Evolutionary conservation across 2,113 vertebrate genomes (phyloP).

Genomic region (Hydrochoerus hydrochaeris): DNA sequence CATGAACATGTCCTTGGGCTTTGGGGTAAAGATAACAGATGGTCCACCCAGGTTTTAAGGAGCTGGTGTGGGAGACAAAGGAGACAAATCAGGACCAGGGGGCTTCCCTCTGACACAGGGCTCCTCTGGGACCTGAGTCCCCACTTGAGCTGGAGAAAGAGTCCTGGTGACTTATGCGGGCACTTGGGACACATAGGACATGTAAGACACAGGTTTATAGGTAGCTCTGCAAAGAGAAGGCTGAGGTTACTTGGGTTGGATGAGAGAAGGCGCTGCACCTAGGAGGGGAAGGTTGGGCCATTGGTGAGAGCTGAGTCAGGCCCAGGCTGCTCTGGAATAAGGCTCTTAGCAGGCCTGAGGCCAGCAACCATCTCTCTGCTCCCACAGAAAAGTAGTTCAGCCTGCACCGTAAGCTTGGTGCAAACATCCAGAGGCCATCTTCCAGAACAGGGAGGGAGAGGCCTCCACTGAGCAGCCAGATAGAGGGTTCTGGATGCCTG

Average conservation of each 20-base stretch:
- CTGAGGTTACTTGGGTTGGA: background rate
- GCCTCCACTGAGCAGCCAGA: accelerated
- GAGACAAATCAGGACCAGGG: background rate
- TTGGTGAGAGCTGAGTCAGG: accelerated
- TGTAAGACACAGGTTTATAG: too few relatives aligned
- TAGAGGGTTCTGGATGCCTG: accelerated
- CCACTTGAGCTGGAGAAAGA: accelerated
- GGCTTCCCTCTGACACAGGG: too few relatives aligned
- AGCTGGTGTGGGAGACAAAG: background rate
- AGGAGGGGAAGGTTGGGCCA: too few relatives aligned
- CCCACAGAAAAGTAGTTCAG: accelerated
- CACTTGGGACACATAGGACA: accelerated
- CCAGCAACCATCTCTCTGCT: accelerated
- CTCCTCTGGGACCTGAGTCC: accelerated
- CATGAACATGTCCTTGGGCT: conserved; percentile 60
- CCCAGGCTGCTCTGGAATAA: too few relatives aligned
- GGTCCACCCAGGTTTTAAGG: accelerated
- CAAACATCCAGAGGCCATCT: accelerated
- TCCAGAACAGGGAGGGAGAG: too few relatives aligned
- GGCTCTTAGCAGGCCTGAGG: background rate
- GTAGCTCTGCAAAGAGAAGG: background rate
- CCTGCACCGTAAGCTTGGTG: accelerated
- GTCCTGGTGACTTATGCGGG: background rate
- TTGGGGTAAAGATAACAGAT: conserved; percentile 59
- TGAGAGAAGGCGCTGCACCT: accelerated